phyloP scores from a whole-genome alignment of 2,113 vertebrate species.

The Paratilapia polleni region DNA sequence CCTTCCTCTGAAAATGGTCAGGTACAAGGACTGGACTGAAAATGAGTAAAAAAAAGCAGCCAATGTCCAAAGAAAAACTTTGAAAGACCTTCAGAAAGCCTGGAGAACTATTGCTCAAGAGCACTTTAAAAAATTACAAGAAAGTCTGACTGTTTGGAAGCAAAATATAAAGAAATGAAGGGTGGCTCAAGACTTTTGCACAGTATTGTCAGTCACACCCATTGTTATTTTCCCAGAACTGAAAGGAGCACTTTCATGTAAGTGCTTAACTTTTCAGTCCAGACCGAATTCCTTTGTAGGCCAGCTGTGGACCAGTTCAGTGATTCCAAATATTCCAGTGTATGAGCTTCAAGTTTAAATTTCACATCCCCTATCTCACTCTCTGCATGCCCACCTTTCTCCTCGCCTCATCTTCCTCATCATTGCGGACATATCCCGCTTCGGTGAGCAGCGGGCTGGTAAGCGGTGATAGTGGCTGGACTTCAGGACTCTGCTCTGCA shows the following conservation, averaged over 20 bases:
- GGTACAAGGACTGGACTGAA: not conserved
- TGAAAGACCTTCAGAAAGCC: not conserved
- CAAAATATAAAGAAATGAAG: not conserved
- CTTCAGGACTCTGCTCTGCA: conserved; percentile 85
- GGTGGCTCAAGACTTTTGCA: not conserved
- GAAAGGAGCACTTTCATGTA: not conserved
- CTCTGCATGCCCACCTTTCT: conserved; percentile 83
- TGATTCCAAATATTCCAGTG: not conserved
- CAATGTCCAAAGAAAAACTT: not conserved
- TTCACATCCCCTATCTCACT: not conserved
- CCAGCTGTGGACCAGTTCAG: not conserved
- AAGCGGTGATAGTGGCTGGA: conserved; percentile 87
- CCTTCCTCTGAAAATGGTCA: not conserved
- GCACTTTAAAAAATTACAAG: not conserved
- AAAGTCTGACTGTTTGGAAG: not conserved
- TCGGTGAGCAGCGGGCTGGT: conserved; percentile 91
- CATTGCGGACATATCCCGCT: conserved; percentile 84
- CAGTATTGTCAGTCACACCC: not conserved
- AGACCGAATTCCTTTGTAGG: not conserved
- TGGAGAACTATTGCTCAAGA: not conserved
- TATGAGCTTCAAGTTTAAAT: not conserved
- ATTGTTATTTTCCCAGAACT: not conserved
- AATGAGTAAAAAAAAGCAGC: not conserved
- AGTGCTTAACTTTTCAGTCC: not conserved
- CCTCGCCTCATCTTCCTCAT: conserved; percentile 91